These are phyloP conservation scores for Coreius guichenoti DNA, from an alignment of 2,797 vertebrate species.

Conservation along the genomic window DNA sequence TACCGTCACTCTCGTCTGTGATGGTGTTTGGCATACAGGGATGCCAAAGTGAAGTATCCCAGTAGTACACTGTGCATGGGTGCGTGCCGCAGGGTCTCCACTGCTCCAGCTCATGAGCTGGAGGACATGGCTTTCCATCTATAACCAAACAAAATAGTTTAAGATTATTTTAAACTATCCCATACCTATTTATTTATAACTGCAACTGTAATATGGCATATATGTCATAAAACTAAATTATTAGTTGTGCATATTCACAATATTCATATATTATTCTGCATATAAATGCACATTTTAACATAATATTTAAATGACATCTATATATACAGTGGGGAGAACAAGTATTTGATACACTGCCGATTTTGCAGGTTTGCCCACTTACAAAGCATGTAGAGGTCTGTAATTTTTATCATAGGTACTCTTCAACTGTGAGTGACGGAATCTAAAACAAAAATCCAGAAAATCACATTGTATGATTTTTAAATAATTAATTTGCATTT, in stretches of 20 bases:
- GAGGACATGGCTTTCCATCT: slow-evolving; percentile 84
- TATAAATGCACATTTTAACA: neutral
- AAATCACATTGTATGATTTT: no score
- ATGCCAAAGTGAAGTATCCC: slow-evolving; percentile 81
- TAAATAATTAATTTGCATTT: no score
- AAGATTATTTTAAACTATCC: neutral
- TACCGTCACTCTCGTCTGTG: slow-evolving; percentile 62
- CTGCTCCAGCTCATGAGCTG: slow-evolving; percentile 76
- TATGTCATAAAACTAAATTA: no score
- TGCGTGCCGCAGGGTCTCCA: slow-evolving; percentile 79
- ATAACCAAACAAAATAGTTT: slow-evolving; percentile 4
- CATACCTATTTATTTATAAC: neutral
- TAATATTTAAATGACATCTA: neutral
- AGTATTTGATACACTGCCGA: no score
- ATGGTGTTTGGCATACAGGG: slow-evolving; percentile 73
- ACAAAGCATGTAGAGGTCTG: no score
- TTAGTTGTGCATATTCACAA: no score
- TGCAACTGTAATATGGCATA: neutral
- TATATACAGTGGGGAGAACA: no score
- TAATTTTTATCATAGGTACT: no score
- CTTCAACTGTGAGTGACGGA: no score
- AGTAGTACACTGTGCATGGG: slow-evolving; percentile 77
- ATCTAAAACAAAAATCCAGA: no score
- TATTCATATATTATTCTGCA: neutral
- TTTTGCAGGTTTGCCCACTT: no score